These are phyloP conservation scores for Apostichopus japonicus DNA, from an alignment of 35 echinoderm and acorn worm genomes.

Conservation along the genomic window DNA sequence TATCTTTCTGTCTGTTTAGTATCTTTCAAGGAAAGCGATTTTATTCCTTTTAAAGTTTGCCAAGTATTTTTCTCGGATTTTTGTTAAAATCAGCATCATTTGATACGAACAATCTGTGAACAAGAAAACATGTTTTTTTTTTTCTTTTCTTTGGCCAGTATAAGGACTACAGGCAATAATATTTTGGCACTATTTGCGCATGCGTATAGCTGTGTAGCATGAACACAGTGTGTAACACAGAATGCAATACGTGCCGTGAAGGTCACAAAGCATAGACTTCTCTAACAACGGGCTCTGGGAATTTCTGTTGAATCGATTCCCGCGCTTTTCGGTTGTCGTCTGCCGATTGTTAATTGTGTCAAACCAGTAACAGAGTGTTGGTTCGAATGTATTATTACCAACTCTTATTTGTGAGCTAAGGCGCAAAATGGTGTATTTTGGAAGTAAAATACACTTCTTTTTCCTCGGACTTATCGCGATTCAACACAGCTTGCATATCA, in stretches of 20 bases:
- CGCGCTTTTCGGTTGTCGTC: conserved; percentile 44
- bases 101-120: too few relatives aligned
- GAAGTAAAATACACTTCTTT: conserved; percentile 41
- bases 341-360: conserved; percentile 41
- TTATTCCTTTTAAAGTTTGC: too few relatives aligned
- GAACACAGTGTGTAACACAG: conserved; percentile 1
- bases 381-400: conserved; percentile 19
- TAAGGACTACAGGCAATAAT: too few relatives aligned
- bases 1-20: too few relatives aligned
- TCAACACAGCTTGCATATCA: conserved; percentile 26
- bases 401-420: neutral
- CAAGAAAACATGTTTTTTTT: too few relatives aligned
- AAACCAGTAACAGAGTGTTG: conserved; percentile 26
- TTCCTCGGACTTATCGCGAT: conserved; percentile 32
- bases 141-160: too few relatives aligned
- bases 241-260: conserved; percentile 27
- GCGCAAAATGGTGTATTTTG: conserved; percentile 26
- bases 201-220: neutral
- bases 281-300: conserved; percentile 39
- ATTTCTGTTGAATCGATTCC: conserved; percentile 53
- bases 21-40: too few relatives aligned
- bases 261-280: conserved; percentile 42
- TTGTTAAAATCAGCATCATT: too few relatives aligned
- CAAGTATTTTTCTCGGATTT: too few relatives aligned
- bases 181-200: neutral